Evolutionary conservation across 2,113 vertebrate genomes (phyloP), one percentile per base, ranked within the genome.

Genomic region (Dasypus novemcinctus): DNA sequence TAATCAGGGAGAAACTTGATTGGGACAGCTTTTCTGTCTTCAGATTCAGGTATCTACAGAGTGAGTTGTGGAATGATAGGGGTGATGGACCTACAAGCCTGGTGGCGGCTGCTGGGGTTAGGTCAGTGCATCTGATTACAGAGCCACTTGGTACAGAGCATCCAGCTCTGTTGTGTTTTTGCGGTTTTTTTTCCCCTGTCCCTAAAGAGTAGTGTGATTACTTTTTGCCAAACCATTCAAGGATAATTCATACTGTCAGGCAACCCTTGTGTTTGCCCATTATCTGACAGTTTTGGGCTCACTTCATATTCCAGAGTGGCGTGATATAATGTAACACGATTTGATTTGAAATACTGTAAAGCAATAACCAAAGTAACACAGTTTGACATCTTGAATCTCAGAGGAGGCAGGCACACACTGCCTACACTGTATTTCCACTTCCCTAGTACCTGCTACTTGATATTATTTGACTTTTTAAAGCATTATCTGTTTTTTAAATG

Each of bases 341-440:
- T 94, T 97, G 96, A n/a, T n/a, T n/a, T n/a, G n/a, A 97, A 92
- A 96, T 87, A 94, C 95, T 89, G 21, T 94, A 95, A 97, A 97
- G 93, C 97, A 97, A 84, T 90, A 91, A 57, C 87, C 96, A 83
- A 61, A 89, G 87, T 95, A 95, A 94, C 95, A 4, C 38, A 86
- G 72, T 90, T 96, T 98, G 97, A 98, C 97, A 96, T 49, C 93
- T 89, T 94, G 95, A 95, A 54, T 96, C 97, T 98, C 97, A 93
- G 18, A 97, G 95, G 97, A 97, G 89, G 68, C 66, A 38, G 8
- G 33, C 46, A 97, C 68, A 7, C 38, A 17, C 72, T 78, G 93
- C 86, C 95, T 91, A 57, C 49, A 1, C 63, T 52, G 49, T 18
- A 91, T 94, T 96, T 94, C 84, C 74, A 63, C 69, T 68, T 87